phyloP scores from a whole-genome alignment of 2,797 vertebrate genomes.

The Pseudochirops cupreus region DNA sequence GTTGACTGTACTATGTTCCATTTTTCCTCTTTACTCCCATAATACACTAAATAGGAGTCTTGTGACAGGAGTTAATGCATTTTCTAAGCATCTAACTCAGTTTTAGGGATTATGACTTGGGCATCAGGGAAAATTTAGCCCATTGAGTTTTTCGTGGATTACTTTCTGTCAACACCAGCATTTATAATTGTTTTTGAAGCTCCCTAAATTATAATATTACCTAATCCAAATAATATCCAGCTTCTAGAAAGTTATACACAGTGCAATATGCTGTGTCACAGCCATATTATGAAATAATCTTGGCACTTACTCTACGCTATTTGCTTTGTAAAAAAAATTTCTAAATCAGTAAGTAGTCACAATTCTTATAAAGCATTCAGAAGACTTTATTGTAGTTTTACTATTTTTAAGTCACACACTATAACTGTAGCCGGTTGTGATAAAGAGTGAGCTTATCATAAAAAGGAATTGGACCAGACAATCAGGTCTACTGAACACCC shows the following conservation, averaged over 20 bases:
- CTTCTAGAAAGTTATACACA: background rate
- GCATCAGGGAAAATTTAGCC: background rate
- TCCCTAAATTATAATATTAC: slow-evolving; percentile 34
- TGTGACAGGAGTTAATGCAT: background rate
- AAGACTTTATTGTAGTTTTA: background rate
- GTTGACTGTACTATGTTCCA: background rate
- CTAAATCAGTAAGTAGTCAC: background rate
- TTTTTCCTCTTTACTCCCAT: background rate
- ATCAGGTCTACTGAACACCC: background rate
- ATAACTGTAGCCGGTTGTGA: background rate
- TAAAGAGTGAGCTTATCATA: slow-evolving; percentile 6
- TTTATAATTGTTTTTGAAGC: slow-evolving; percentile 33
- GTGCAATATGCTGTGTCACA: background rate
- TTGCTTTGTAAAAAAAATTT: too few relatives aligned
- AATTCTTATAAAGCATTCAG: too few relatives aligned
- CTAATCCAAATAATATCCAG: background rate
- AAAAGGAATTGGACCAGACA: slow-evolving; percentile 26
- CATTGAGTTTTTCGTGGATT: slow-evolving; percentile 14
- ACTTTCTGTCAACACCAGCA: background rate
- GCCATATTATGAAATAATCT: background rate
- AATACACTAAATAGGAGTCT: background rate
- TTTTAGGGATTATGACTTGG: background rate
- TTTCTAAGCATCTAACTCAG: slow-evolving; percentile 18
- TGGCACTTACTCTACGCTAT: background rate
- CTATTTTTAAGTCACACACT: too few relatives aligned